Conservation (phyloP, 2,113 vertebrate genomes). For the Falco punctatus region DNA sequence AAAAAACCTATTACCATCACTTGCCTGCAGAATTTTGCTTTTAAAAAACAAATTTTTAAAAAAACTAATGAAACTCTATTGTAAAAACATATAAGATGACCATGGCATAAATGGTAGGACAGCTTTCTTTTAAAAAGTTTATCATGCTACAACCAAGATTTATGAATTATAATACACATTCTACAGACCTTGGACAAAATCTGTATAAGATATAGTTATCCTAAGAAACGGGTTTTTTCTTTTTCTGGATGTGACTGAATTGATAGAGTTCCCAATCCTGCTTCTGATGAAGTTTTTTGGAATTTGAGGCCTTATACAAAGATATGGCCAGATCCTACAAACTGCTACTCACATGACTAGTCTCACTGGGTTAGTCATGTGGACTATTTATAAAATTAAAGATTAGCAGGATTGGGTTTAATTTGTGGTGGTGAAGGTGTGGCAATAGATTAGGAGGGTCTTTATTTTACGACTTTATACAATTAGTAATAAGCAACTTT, state of each 20-base stretch:
- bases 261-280: slow-evolving; percentile 55
- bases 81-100: slow-evolving; percentile 56
- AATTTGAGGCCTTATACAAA: slow-evolving; percentile 29
- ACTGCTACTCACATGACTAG: not conserved
- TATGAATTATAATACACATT: not conserved
- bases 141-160: slow-evolving; percentile 32
- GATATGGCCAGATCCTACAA: not conserved
- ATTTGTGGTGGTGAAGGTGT: slow-evolving; percentile 42
- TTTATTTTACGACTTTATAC: slow-evolving; percentile 47
- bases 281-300: slow-evolving; percentile 9
- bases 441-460: slow-evolving; percentile 22
- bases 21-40: slow-evolving; percentile 31
- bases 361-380: not conserved
- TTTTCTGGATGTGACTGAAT: slow-evolving; percentile 62
- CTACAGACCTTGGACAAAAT: slow-evolving; percentile 27
- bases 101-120: slow-evolving; percentile 44
- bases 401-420: slow-evolving; percentile 45
- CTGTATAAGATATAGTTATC: not conserved
- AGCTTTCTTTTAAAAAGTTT: slow-evolving; percentile 32
- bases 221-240: not conserved
- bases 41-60: not conserved
- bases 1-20: not conserved
- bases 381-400: not conserved
- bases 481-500: slow-evolving; percentile 17
- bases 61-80: slow-evolving; percentile 9